These are phyloP conservation scores for Masticophis lateralis DNA, from an alignment of 2,797 vertebrate genomes.

Conservation along the genomic window DNA sequence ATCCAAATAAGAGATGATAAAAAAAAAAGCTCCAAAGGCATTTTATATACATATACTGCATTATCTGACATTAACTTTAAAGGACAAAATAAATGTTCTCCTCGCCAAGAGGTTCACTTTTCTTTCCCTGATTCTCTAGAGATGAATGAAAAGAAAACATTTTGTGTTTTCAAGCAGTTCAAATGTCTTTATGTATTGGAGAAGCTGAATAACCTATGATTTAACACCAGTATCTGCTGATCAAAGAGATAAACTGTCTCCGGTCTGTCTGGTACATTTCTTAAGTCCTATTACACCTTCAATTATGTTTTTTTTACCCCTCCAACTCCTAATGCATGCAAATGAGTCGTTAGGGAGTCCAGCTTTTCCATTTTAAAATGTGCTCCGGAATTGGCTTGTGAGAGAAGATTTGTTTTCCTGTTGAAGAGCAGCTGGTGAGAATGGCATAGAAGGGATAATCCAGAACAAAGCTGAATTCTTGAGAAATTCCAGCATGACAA, in stretches of 20 bases:
- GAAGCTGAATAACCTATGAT: conserved; percentile 66
- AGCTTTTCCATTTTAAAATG: background rate
- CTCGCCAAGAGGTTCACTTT: conserved; percentile 28
- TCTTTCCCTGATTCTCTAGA: background rate
- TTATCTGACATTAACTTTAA: background rate
- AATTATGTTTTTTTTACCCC: conserved; percentile 13
- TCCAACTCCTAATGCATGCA: background rate
- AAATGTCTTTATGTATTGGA: conserved; percentile 45
- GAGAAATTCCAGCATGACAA: conserved; percentile 51
- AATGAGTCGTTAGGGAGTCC: conserved; percentile 5
- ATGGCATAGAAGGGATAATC: conserved; percentile 42
- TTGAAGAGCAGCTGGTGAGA: conserved; percentile 56
- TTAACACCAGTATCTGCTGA: conserved; percentile 64
- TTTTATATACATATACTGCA: background rate
- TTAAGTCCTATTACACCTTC: conserved; percentile 17
- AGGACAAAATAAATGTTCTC: conserved; percentile 19
- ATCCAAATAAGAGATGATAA: background rate
- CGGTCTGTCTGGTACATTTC: conserved; percentile 60
- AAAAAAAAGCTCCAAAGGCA: background rate
- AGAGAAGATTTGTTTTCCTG: conserved; percentile 45
- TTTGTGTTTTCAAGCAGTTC: conserved; percentile 42
- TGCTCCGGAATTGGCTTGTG: rapidly evolving
- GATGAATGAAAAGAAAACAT: conserved; percentile 38
- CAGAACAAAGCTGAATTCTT: conserved; percentile 19
- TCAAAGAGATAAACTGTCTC: conserved; percentile 68